These are phyloP conservation scores for Rhinolophus ferrumequinum DNA, from an alignment of 2,113 vertebrate genomes.

Conservation along the genomic window DNA sequence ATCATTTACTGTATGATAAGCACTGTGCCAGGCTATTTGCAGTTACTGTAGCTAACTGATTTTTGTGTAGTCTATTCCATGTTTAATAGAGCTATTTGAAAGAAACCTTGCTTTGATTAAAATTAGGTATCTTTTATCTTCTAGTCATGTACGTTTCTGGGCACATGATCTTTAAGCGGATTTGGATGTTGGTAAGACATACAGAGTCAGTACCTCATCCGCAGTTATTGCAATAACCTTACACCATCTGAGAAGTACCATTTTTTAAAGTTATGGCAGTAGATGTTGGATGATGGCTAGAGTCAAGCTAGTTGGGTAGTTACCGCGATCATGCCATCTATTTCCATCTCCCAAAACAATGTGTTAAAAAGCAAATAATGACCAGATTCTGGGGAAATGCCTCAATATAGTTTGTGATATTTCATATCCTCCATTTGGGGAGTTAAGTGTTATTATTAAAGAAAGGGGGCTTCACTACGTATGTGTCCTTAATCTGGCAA, in stretches of 20 bases:
- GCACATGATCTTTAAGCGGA: not conserved
- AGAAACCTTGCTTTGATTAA: not conserved
- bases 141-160: not conserved
- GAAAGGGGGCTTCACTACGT: not conserved
- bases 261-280: not conserved
- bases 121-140: not conserved
- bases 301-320: not conserved
- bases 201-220: not conserved
- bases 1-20: not conserved
- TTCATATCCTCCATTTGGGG: not conserved
- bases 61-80: not conserved
- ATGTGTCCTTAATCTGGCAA: not conserved
- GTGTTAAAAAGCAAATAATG: not conserved
- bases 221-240: not conserved
- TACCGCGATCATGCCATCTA: not conserved
- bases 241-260: not conserved
- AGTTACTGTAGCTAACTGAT: not conserved
- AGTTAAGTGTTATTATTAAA: not conserved
- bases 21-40: not conserved
- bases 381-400: not conserved
- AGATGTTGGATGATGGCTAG: not conserved
- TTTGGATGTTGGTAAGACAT: not conserved
- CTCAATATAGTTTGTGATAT: not conserved
- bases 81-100: not conserved
- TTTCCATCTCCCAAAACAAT: not conserved